Base-by-base conservation (phyloP, 2,113 vertebrate genomes). In the Urocolius indicus region DNA sequence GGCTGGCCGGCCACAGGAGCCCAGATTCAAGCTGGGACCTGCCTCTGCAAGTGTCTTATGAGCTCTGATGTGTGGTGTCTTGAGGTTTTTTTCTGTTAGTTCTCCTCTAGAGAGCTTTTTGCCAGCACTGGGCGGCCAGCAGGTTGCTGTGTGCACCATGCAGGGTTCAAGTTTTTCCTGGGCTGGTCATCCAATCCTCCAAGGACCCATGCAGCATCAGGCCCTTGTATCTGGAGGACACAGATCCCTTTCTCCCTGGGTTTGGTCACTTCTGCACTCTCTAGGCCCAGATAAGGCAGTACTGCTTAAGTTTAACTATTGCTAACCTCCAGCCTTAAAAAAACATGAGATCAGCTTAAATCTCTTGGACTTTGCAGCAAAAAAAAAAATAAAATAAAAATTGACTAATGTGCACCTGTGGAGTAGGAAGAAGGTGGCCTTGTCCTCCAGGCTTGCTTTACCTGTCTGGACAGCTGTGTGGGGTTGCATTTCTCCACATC, bases 351-450 rank as follows among this genome's bases (percentile, higher is more conserved):
- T 63, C 4, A 0, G 11, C 22, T 49, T 22, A 21, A 90, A 65
- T 6, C 20, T 23, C n/a, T 13, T 0, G 6, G 38, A 43, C 13
- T 51, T 46, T 6, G 6, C 24, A 34, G 11, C 36, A 20, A 6
- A 68, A 41, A 41, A 41, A n/a, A n/a, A n/a, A n/a, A n/a, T n/a
- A n/a, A n/a, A n/a, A n/a, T n/a, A n/a, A n/a, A n/a, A 55, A 29
- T 1, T 4, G 3, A 8, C 10, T 16, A 1, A 4, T 0, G 23
- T 8, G 19, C 6, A 7, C 0, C 15, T 19, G 57, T 10, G 69
- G 71, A 26, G 77, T 9, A 18, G 46, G 16, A 41, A 4, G 74
- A 22, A 43, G 59, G 24, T 16, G 38, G 32, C 51, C 51, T 22
- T 43, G 18, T n/a, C 36, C 77, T 45, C 67, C 67, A 8, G 46